Conservation (phyloP, 1,140 invertebrate species). For the Drosophila pachea region DNA sequence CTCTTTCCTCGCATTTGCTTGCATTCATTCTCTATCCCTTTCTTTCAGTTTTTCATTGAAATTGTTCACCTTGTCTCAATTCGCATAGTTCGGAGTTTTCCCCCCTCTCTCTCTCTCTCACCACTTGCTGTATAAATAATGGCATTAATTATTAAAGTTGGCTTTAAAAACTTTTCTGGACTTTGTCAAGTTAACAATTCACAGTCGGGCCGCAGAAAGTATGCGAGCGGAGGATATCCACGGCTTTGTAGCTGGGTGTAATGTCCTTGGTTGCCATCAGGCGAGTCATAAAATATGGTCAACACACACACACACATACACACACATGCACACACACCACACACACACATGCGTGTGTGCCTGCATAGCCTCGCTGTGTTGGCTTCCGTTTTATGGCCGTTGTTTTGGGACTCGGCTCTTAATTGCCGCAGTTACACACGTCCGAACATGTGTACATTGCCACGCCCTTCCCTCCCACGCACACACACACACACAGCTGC, state of each 20-base stretch:
- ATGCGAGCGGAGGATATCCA: conserved; percentile 15
- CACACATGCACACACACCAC: conserved; percentile 6
- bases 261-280: conserved; percentile 56
- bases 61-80: conserved; percentile 7
- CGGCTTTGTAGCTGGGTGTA: conserved; percentile 26
- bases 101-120: background rate
- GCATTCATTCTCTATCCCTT: background rate
- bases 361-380: conserved; percentile 13
- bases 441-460: conserved; percentile 46
- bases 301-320: conserved; percentile 23
- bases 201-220: conserved; percentile 20
- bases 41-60: background rate
- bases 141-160: conserved; percentile 65
- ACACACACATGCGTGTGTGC: background rate
- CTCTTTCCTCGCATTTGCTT: background rate
- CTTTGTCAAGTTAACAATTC: conserved; percentile 35
- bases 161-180: conserved; percentile 60
- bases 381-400: conserved; percentile 63
- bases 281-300: conserved; percentile 64
- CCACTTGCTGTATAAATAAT: conserved; percentile 38
- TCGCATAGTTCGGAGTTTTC: background rate
- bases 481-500: conserved; percentile 5
- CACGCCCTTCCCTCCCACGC: background rate
- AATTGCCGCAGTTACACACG: conserved; percentile 70
- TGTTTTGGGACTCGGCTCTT: conserved; percentile 49